phyloP scores from a whole-genome alignment of 37 sponge, comb jelly and placozoan species.

The Halisarca cf. caerulea region DNA sequence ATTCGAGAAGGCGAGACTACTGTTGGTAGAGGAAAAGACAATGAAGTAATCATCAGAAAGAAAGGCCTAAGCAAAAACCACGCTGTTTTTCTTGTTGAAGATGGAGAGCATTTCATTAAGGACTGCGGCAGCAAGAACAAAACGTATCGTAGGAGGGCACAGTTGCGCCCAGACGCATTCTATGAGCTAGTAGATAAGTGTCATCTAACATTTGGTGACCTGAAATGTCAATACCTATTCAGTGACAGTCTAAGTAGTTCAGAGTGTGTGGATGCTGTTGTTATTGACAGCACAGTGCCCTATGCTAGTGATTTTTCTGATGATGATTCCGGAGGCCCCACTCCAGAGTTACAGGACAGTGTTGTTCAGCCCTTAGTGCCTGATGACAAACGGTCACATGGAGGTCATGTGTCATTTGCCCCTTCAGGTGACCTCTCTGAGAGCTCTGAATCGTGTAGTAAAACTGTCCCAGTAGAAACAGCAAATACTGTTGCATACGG shows the following conservation, averaged over 20 bases:
- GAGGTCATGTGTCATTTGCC: too few relatives aligned
- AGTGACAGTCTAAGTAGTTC: not conserved
- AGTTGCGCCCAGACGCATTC: slow-evolving; percentile 58
- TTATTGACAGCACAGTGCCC: not conserved
- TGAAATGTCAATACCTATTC: slow-evolving; percentile 53
- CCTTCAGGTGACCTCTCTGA: not conserved
- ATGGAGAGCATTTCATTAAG: slow-evolving; percentile 59
- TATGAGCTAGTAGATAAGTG: slow-evolving; percentile 65
- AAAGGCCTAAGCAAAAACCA: slow-evolving; percentile 22
- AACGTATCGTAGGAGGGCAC: slow-evolving; percentile 42
- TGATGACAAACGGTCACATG: not conserved
- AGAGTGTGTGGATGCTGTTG: not conserved
- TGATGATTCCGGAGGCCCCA: slow-evolving; percentile 6
- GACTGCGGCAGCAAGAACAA: slow-evolving; percentile 68
- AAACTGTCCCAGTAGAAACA: not conserved
- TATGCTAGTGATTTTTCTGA: not conserved
- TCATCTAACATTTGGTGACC: slow-evolving; percentile 51
- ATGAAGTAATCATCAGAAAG: not conserved
- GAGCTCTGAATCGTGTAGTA: not conserved
- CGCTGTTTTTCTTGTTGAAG: slow-evolving; percentile 55
- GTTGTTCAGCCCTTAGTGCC: not conserved
- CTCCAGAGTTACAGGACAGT: not conserved
- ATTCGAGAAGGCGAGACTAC: not conserved
- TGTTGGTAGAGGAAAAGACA: not conserved
- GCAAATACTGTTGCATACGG: not conserved